Percentiles rank a stretch among this genome's conserved stretches.
Evolutionary conservation across 2,113 vertebrate genomes (phyloP).

Genomic region (Tragelaphus buxtoni): DNA sequence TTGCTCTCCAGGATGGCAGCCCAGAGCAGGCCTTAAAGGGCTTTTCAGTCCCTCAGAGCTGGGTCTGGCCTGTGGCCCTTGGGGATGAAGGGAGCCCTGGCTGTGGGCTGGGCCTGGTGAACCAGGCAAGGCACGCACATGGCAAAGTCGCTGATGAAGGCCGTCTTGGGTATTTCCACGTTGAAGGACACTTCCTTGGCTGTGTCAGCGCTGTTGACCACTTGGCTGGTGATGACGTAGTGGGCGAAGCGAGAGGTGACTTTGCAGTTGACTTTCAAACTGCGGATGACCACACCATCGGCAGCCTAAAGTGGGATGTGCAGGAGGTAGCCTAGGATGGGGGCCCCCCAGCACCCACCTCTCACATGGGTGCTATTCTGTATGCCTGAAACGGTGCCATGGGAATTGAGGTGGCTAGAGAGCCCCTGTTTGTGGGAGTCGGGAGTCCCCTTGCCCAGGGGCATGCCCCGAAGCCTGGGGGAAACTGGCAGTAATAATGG

Average conservation of each 20-base stretch:
- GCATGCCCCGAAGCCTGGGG: background rate
- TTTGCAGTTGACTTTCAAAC: conserved; percentile 90
- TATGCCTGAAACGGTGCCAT: background rate
- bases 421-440: background rate
- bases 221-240: conserved; percentile 91
- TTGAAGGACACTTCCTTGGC: conserved; percentile 90
- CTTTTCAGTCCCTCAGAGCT: background rate
- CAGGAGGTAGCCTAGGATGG: background rate
- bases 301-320: conserved; percentile 70
- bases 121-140: conserved; percentile 83
- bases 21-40: background rate
- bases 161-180: conserved; percentile 93
- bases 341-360: background rate
- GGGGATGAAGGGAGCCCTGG: background rate
- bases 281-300: conserved; percentile 86
- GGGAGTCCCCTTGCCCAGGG: background rate
- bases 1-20: background rate
- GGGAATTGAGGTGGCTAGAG: background rate
- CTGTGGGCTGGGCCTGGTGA: background rate
- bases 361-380: background rate
- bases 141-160: conserved; percentile 94
- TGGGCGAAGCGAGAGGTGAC: conserved; percentile 91
- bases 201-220: conserved; percentile 83
- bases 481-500: background rate
- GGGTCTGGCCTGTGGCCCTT: background rate